phyloP scores from a whole-genome alignment of 2,797 vertebrate species.

The Eulemur mongoz region DNA sequence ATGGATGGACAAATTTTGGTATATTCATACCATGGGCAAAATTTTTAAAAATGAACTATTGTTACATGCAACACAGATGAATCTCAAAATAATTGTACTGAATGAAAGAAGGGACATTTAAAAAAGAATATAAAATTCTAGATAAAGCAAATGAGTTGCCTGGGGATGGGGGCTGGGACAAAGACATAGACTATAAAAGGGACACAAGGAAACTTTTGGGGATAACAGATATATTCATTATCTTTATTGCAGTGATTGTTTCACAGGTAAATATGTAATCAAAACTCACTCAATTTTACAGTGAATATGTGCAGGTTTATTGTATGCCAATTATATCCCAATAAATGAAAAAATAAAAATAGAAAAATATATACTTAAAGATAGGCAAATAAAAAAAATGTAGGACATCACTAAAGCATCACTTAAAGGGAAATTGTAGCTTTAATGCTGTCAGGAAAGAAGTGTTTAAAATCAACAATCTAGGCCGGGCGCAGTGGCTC shows the following conservation, averaged over 20 bases:
- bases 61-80: neutral
- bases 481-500: neutral
- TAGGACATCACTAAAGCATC: neutral
- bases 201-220: neutral
- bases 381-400: neutral
- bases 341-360: neutral
- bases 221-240: neutral
- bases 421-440: neutral
- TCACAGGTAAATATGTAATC: neutral
- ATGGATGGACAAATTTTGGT: neutral
- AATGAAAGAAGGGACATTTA: neutral
- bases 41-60: neutral
- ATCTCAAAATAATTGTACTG: neutral
- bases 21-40: neutral
- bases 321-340: neutral
- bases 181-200: neutral
- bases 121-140: neutral
- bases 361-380: neutral
- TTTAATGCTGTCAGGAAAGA: constrained; percentile 3
- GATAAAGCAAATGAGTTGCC: neutral
- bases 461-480: neutral
- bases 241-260: neutral
- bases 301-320: neutral
- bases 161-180: neutral
- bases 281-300: neutral